These are phyloP conservation scores for Ditula angustiorana DNA, from an alignment of 2,888 invertebrate species.

Conservation along the genomic window DNA sequence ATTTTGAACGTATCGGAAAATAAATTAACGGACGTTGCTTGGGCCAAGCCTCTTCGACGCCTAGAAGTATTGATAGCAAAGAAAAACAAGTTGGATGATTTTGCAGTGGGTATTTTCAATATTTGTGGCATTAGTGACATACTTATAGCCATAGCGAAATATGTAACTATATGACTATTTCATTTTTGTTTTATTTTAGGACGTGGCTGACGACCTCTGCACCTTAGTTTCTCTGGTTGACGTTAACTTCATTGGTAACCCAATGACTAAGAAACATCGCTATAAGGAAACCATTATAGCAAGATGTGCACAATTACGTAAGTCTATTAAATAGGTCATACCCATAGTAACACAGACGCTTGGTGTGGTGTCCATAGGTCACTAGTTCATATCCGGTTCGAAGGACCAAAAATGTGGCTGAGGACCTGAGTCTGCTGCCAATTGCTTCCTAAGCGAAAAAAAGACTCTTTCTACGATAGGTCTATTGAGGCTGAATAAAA, in stretches of 20 bases:
- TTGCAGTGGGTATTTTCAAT: slow-evolving; percentile 60
- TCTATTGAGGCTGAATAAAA: too few relatives aligned
- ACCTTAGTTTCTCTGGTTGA: slow-evolving; percentile 84
- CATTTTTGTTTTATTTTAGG: slow-evolving; percentile 58
- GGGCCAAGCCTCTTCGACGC: slow-evolving; percentile 79
- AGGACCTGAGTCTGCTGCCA: too few relatives aligned
- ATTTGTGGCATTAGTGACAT: too few relatives aligned
- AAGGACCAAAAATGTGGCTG: too few relatives aligned
- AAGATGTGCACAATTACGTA: slow-evolving; percentile 86
- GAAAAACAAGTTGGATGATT: slow-evolving; percentile 84
- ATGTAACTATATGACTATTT: not conserved
- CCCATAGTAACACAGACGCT: too few relatives aligned
- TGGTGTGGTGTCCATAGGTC: too few relatives aligned
- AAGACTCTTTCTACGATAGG: too few relatives aligned
- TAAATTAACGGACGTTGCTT: slow-evolving; percentile 83
- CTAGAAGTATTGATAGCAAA: slow-evolving; percentile 85
- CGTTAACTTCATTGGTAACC: slow-evolving; percentile 86
- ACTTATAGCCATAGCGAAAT: slow-evolving; percentile 2
- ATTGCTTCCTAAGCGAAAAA: too few relatives aligned
- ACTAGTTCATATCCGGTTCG: too few relatives aligned
- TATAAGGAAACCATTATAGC: slow-evolving; percentile 89
- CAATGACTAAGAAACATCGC: slow-evolving; percentile 86
- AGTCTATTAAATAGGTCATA: too few relatives aligned
- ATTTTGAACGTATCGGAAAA: slow-evolving; percentile 88
- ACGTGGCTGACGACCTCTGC: slow-evolving; percentile 82